Base-by-base conservation (phyloP, 1,140 invertebrate species). In the Sinonovacula constricta region DNA sequence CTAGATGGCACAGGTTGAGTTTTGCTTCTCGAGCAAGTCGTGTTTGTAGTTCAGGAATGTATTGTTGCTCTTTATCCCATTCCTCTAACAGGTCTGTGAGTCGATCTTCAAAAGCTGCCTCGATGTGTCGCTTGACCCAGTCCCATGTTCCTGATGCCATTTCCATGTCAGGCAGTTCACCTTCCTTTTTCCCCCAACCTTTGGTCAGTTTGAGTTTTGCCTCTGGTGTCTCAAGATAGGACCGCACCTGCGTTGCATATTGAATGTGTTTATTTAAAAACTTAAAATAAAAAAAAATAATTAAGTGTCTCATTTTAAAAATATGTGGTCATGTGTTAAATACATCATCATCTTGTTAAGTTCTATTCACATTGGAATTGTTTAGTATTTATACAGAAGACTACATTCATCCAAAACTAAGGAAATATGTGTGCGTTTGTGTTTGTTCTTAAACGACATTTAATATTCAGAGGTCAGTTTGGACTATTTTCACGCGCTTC, bases 111-210 rank as follows among this genome's bases (percentile, higher is more conserved):
- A 78, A 78, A n/a, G 66, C 66, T 2, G 66, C 39, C 14, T 78
- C 66, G n/a, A 78, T 70, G 24, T 78, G 57, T 0, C 66, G 54
- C 26, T 78, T 78, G 4, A 78, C 51, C 66, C 67, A 78, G 18
- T 33, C 22, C 75, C 75, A 78, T 4, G 75, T 69, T 3, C 66
- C 75, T 24, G 72, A 76, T n/a, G 72, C 62, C 15, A 54, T 18
- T 3, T 57, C 51, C 72, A 76, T 67, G 39, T 67, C 63, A n/a
- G 72, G 72, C 0, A 76, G 62, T 67, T 76, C 72, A 34, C 49
- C 63, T 15, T 56, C 31, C 14, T 76, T 66, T 10, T n/a, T 39
- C 49, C 72, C 72, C 34, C 51, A 76, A 10, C 54, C 36, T 24
- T 65, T 36, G 7, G 72, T 66, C 30, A 76, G 63, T 59, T 76